Percentiles rank a stretch among this genome's conserved stretches.
Conservation (phyloP, 2,888 invertebrate species). For the Chloromyia formosa region DNA sequence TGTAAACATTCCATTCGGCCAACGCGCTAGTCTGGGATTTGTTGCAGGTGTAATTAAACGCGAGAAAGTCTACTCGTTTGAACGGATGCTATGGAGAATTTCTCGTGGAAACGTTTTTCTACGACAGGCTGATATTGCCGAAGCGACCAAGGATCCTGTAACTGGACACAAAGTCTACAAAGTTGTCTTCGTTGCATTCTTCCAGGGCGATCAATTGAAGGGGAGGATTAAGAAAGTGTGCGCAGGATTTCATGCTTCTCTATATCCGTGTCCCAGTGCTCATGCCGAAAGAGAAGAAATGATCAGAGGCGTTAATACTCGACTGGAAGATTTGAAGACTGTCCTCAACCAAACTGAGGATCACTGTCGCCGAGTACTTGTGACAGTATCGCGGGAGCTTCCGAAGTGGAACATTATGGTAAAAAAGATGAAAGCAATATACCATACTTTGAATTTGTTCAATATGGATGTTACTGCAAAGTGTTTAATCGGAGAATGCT, state of each 20-base stretch:
- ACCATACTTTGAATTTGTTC: slow-evolving; percentile 88
- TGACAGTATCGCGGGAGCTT: slow-evolving; percentile 87
- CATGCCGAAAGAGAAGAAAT: slow-evolving; percentile 86
- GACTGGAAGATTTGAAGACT: slow-evolving; percentile 88
- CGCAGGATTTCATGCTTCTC: slow-evolving; percentile 89
- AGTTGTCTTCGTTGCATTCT: slow-evolving; percentile 88
- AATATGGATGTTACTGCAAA: slow-evolving; percentile 89
- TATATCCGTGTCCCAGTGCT: slow-evolving; percentile 92
- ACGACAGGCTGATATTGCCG: slow-evolving; percentile 83
- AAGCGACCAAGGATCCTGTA: slow-evolving; percentile 82
- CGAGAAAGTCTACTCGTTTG: slow-evolving; percentile 88
- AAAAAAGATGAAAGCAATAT: slow-evolving; percentile 91
- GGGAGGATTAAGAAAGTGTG: slow-evolving; percentile 92
- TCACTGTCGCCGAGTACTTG: slow-evolving; percentile 86
- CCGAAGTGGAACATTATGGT: slow-evolving; percentile 91
- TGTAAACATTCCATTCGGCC: slow-evolving; percentile 44
- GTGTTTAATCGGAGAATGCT: slow-evolving; percentile 86
- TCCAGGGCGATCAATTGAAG: slow-evolving; percentile 93
- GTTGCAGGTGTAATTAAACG: slow-evolving; percentile 92
- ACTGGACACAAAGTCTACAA: slow-evolving; percentile 91
- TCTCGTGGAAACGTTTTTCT: slow-evolving; percentile 92
- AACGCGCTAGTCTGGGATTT: slow-evolving; percentile 74
- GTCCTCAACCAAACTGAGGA: slow-evolving; percentile 92
- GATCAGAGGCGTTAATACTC: slow-evolving; percentile 87
- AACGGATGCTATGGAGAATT: slow-evolving; percentile 92